Percentiles rank a stretch among this genome's conserved stretches.
These are phyloP conservation scores for Chrysocyon brachyurus DNA, from an alignment of 2,797 vertebrate genomes.

Conservation along the genomic window DNA sequence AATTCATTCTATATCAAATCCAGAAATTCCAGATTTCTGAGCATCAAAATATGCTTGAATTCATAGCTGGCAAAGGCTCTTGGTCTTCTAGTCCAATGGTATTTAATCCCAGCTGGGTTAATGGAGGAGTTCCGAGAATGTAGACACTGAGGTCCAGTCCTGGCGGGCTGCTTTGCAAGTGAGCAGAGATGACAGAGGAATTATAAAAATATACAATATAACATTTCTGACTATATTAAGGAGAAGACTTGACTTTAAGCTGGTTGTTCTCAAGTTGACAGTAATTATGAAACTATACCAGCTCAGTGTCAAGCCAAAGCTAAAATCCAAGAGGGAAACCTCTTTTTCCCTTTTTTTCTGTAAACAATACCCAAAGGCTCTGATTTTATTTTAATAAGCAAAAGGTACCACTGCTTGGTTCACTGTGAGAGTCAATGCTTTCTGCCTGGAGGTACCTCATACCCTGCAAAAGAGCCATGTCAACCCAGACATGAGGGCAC, in stretches of 20 bases:
- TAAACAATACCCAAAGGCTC: conserved; percentile 57
- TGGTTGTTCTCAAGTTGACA: conserved; percentile 81
- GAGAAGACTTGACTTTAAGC: conserved; percentile 71
- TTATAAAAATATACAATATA: conserved; percentile 74
- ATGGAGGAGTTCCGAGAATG: background rate
- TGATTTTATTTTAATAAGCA: conserved; percentile 82
- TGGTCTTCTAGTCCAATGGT: background rate
- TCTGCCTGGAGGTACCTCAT: conserved; percentile 18
- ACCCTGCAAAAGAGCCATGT: conserved; percentile 38
- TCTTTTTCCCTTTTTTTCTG: conserved; percentile 58
- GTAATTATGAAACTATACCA: conserved; percentile 79
- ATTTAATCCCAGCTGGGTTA: background rate
- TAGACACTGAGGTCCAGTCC: background rate
- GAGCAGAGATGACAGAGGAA: background rate
- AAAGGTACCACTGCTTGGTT: conserved; percentile 53
- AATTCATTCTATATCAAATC: background rate
- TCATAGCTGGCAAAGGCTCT: background rate
- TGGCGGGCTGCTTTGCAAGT: background rate
- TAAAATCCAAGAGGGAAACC: conserved; percentile 73
- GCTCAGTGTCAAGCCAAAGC: conserved; percentile 76
- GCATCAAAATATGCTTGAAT: background rate
- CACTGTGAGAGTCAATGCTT: conserved; percentile 43
- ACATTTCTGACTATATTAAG: conserved; percentile 71
- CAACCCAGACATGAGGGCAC: background rate
- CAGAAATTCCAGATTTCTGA: background rate